Evolutionary conservation across 2,888 invertebrate species (phyloP).

Genomic region (Spicauda simplicius): DNA sequence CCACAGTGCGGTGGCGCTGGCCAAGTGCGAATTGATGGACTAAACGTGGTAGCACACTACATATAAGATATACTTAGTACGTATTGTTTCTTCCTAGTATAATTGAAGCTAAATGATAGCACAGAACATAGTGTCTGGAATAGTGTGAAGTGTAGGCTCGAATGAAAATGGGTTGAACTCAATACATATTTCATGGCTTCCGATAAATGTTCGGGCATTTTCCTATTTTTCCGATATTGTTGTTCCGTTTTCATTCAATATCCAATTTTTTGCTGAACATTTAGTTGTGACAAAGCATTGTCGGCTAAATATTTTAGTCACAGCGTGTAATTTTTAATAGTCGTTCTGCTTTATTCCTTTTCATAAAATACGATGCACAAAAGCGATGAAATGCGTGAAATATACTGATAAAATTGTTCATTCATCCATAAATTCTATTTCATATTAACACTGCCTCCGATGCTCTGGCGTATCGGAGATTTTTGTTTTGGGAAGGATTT

Average conservation of each 20-base stretch:
- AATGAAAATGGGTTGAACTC: slow-evolving; percentile 28
- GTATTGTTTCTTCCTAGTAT: too few relatives aligned
- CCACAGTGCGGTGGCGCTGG: too few relatives aligned
- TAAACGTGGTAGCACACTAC: too few relatives aligned
- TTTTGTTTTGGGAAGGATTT: too few relatives aligned
- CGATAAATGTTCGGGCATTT: slow-evolving; percentile 9
- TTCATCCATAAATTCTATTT: too few relatives aligned
- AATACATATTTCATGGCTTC: slow-evolving; percentile 29
- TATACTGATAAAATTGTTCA: too few relatives aligned
- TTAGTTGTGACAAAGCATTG: slow-evolving; percentile 4
- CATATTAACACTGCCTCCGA: too few relatives aligned
- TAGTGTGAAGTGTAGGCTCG: slow-evolving; percentile 19
- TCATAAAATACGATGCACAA: neutral
- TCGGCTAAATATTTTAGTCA: too few relatives aligned
- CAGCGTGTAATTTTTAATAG: neutral
- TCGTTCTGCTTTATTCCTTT: neutral
- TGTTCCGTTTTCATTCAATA: slow-evolving; percentile 28
- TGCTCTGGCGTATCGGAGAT: too few relatives aligned
- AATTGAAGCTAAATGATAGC: neutral
- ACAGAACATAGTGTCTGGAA: slow-evolving; percentile 12
- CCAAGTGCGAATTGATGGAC: too few relatives aligned
- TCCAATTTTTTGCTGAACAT: slow-evolving; percentile 21
- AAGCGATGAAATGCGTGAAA: too few relatives aligned
- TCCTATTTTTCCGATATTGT: slow-evolving; percentile 28
- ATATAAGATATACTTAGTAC: too few relatives aligned